These are phyloP conservation scores for Brenthis hecate DNA, from an alignment of 2,888 invertebrate species.

Conservation along the genomic window DNA sequence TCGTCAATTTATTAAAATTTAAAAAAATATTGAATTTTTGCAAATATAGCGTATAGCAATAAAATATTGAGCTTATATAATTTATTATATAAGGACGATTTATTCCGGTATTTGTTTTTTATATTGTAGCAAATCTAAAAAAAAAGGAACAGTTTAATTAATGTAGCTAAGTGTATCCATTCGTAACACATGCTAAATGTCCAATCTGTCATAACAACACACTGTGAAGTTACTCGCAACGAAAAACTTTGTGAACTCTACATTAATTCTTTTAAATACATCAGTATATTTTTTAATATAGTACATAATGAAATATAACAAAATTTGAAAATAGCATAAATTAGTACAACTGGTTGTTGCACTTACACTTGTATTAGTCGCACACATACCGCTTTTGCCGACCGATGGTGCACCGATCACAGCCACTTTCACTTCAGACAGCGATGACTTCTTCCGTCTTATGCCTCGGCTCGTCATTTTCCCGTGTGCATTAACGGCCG, in stretches of 20 bases:
- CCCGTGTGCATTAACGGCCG: constrained; percentile 48
- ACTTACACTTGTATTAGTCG: constrained; percentile 24
- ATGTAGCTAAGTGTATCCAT: not conserved
- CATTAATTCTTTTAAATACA: not conserved
- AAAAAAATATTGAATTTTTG: too few relatives aligned
- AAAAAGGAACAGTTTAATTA: not conserved
- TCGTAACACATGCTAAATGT: constrained; percentile 5
- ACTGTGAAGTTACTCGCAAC: not conserved
- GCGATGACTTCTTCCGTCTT: constrained; percentile 93
- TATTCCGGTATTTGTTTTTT: too few relatives aligned
- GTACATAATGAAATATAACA: not conserved
- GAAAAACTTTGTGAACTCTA: not conserved
- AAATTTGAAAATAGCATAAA: constrained; percentile 4
- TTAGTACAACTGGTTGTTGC: constrained; percentile 5
- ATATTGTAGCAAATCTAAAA: too few relatives aligned
- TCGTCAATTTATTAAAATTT: too few relatives aligned
- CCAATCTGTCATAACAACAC: constrained; percentile 7
- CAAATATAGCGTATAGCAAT: too few relatives aligned
- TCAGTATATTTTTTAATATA: not conserved
- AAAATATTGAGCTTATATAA: too few relatives aligned
- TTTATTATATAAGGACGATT: too few relatives aligned
- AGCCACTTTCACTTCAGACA: constrained; percentile 95
- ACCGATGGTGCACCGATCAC: constrained; percentile 95
- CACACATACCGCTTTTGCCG: constrained; percentile 93
- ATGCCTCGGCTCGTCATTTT: constrained; percentile 90